Evolutionary conservation across 23 tunicate species (phyloP), one percentile per base, ranked within the genome.

Genomic region (Aplidium turbinatum): DNA sequence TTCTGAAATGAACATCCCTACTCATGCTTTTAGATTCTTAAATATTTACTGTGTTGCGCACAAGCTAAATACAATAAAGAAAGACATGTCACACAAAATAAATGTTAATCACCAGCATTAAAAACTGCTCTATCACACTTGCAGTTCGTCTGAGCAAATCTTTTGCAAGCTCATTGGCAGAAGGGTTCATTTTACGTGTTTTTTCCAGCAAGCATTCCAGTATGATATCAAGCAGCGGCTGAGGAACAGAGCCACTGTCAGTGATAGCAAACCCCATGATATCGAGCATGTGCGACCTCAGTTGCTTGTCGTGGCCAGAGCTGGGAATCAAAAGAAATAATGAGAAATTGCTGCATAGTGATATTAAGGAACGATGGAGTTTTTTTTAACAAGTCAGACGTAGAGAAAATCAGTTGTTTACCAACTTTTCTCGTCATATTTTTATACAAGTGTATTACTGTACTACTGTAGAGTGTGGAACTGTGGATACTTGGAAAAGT

Each of bases 151-250:
- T 54, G 24, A 91, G 63, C n/a, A 91, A 53, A 26, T 91, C 92
- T 25, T 65, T 36, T 16, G 97, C 87, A 28, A 91, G 73, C 48
- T 91, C 91, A 60, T 66, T 84, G 19, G 97, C 97, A 18, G 91
- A 84, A 47, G 86, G 86, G 32, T 91, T 91, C 82, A 91, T 68
- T 35, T 74, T 78, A 48, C 80, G 85, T 1, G 90, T 50, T 46
- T 65, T 91, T 39, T 84, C 97, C 39, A 91, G 72, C 47, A 84
- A 47, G 53, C 97, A 79, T 33, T 91, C 91, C 38, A 91, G 73
- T 1, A 91, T 77, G 27, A 84, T 75, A 24, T 91, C 89, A 6
- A 91, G 73, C 0, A 91, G 64, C 28, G 76, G 66, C 51, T 73
- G 79, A 2, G 86, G 76, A 22, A 91, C 61, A 0, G 75, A 28